These are phyloP conservation scores for Geodia barretti DNA, from an alignment of 37 sponge, comb jelly and placozoan species.

Conservation along the genomic window DNA sequence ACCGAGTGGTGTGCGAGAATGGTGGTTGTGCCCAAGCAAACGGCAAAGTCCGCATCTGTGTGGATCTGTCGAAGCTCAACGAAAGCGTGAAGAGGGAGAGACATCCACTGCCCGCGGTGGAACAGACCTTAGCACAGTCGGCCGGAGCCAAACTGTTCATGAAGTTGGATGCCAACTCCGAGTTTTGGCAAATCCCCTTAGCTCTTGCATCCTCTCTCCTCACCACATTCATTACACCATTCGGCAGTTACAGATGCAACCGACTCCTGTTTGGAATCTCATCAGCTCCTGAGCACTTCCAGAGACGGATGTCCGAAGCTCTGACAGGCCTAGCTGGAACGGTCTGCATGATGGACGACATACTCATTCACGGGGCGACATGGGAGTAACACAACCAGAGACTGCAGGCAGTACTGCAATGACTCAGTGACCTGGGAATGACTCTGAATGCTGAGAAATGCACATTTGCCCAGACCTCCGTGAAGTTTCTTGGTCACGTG, in stretches of 20 bases:
- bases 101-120: slow-evolving; percentile 54
- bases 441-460: slow-evolving; percentile 53
- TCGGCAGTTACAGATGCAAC: slow-evolving; percentile 40
- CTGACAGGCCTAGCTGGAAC: slow-evolving; percentile 35
- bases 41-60: slow-evolving; percentile 33
- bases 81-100: slow-evolving; percentile 45
- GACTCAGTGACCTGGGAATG: slow-evolving; percentile 17
- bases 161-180: slow-evolving; percentile 59
- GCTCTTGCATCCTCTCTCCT: neutral
- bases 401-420: slow-evolving; percentile 6
- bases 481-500: slow-evolving; percentile 20
- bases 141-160: slow-evolving; percentile 46
- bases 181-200: slow-evolving; percentile 57
- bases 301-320: slow-evolving; percentile 21
- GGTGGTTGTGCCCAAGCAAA: slow-evolving; percentile 47
- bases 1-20: slow-evolving; percentile 65
- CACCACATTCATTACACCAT: slow-evolving; percentile 15
- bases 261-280: slow-evolving; percentile 23
- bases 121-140: slow-evolving; percentile 51
- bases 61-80: slow-evolving; percentile 48
- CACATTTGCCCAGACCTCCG: slow-evolving; percentile 11
- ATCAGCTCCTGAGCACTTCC: slow-evolving; percentile 40
- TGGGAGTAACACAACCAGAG: slow-evolving; percentile 23
- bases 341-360: slow-evolving; percentile 28
- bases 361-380: slow-evolving; percentile 6